These are phyloP conservation scores for Ectemnius lituratus DNA, from an alignment of 2,888 invertebrate genomes.

Conservation along the genomic window DNA sequence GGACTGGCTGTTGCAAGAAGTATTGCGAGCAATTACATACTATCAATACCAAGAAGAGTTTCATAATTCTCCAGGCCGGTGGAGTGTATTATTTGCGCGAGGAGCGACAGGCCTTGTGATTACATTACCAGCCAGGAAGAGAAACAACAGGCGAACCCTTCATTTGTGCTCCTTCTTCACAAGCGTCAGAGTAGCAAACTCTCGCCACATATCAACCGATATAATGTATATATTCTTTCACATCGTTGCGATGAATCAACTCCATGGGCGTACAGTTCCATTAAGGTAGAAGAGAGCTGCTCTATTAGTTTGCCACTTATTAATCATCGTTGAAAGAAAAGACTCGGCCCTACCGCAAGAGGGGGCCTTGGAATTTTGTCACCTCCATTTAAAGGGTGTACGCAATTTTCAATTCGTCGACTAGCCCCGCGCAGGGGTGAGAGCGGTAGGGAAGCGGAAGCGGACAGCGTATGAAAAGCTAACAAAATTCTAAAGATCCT, in stretches of 20 bases:
- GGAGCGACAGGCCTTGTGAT: conserved; percentile 54
- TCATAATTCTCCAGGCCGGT: conserved; percentile 65
- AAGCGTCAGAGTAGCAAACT: conserved; percentile 41
- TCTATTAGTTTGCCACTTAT: not conserved
- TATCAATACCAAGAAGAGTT: conserved; percentile 65
- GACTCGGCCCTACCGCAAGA: too few species aligned
- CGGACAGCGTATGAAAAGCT: not conserved
- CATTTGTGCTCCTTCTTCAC: conserved; percentile 64
- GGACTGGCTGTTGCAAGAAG: conserved; percentile 16
- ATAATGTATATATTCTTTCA: too few species aligned
- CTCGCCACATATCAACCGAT: too few species aligned
- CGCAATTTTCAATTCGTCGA: too few species aligned
- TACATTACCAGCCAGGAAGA: conserved; percentile 37
- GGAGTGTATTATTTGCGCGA: conserved; percentile 67
- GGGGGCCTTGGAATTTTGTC: too few species aligned
- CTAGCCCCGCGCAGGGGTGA: too few species aligned
- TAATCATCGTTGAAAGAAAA: not conserved
- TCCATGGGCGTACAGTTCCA: too few species aligned
- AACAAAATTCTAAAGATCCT: not conserved
- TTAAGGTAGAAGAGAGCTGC: too few species aligned
- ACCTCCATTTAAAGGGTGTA: too few species aligned
- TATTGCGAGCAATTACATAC: conserved; percentile 59
- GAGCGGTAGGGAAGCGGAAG: too few species aligned
- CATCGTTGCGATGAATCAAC: too few species aligned
- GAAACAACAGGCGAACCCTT: conserved; percentile 61